These are phyloP conservation scores for Hylia prasina DNA, from an alignment of 2,113 vertebrate genomes.

Conservation along the genomic window DNA sequence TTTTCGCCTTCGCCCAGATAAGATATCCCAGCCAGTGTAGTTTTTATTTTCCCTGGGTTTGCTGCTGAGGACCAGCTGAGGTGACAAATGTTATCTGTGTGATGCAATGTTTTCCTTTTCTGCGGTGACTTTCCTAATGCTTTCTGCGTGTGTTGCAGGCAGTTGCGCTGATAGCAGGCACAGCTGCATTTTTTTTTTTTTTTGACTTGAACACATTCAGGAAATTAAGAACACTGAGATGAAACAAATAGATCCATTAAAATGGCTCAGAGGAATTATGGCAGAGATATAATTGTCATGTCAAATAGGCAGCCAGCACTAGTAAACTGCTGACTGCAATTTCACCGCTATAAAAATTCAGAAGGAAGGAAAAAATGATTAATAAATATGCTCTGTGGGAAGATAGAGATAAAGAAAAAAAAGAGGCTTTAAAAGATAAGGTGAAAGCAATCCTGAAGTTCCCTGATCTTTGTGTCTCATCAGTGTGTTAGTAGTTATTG, in stretches of 20 bases:
- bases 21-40: not conserved
- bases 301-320: conserved; percentile 32
- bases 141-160: not conserved
- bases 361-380: not conserved
- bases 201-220: conserved; percentile 35
- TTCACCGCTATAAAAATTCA: not conserved
- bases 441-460: conserved; percentile 15
- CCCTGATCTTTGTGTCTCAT: not conserved
- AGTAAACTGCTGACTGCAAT: conserved; percentile 39
- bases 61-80: not conserved
- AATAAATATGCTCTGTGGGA: conserved; percentile 22
- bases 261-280: conserved; percentile 51
- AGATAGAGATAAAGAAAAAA: not conserved
- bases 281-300: conserved; percentile 53
- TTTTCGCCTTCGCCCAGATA: conserved; percentile 21
- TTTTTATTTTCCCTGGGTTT: conserved; percentile 10
- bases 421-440: not conserved
- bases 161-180: not conserved
- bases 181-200: not conserved
- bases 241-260: conserved; percentile 63
- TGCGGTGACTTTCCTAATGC: not conserved
- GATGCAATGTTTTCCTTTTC: conserved; percentile 17
- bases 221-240: conserved; percentile 63
- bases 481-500: not conserved
- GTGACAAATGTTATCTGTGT: conserved; percentile 49